phyloP scores from a whole-genome alignment of 2,888 invertebrate genomes.

The Himalopsyche tibetana region DNA sequence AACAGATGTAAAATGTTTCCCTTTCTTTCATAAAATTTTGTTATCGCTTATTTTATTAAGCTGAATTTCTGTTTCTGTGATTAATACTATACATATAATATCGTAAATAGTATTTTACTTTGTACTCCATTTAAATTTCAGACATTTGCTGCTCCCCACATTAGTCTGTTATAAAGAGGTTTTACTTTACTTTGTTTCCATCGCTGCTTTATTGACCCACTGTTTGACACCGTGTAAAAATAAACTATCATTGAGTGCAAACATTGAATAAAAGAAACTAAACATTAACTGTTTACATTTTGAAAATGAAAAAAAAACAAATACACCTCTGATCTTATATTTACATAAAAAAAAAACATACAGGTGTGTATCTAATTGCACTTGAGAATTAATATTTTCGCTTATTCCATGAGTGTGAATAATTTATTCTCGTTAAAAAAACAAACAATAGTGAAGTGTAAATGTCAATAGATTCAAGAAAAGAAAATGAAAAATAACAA shows the following conservation, averaged over 20 bases:
- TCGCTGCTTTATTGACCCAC: constrained; percentile 1
- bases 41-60: too few species aligned
- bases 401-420: background rate
- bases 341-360: constrained; percentile 2
- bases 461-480: background rate
- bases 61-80: too few species aligned
- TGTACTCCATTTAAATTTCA: too few species aligned
- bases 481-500: background rate
- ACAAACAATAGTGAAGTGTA: background rate
- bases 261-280: constrained; percentile 11
- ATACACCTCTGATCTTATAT: constrained; percentile 32
- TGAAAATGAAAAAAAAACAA: constrained; percentile 1
- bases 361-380: background rate
- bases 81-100: too few species aligned
- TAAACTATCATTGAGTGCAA: background rate
- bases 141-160: too few species aligned
- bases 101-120: too few species aligned
- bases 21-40: too few species aligned
- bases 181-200: too few species aligned
- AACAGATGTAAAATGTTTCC: too few species aligned
- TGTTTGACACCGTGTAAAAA: background rate
- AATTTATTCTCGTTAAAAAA: background rate
- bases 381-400: background rate
- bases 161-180: too few species aligned
- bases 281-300: background rate